These are phyloP conservation scores for Metridium senile DNA, from an alignment of 92 coral and sea anemone species.

Conservation along the genomic window DNA sequence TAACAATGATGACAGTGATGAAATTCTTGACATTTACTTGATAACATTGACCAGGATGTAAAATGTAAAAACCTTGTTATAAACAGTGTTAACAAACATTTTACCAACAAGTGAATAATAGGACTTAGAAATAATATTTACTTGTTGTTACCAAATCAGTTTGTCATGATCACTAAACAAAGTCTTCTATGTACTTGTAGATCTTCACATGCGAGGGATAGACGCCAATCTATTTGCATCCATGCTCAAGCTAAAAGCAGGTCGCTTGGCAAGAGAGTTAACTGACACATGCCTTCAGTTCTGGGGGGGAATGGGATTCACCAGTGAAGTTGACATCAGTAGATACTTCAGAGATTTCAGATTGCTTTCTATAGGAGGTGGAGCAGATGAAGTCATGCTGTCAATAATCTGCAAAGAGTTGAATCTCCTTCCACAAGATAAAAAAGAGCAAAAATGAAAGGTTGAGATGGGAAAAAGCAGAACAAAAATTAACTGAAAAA, in stretches of 20 bases:
- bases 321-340: constrained; percentile 83
- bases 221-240: constrained; percentile 91
- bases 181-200: no score
- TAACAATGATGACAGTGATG: no score
- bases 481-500: no score
- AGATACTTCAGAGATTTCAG: constrained; percentile 86
- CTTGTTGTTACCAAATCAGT: no score
- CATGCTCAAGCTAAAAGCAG: constrained; percentile 94
- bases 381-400: constrained; percentile 99
- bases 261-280: constrained; percentile 85
- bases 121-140: no score
- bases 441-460: not conserved
- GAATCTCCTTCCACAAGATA: constrained; percentile 61
- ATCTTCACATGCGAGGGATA: constrained; percentile 79
- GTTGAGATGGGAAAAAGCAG: not conserved
- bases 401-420: constrained; percentile 90
- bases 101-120: no score
- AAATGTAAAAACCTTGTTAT: no score
- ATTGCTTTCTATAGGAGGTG: constrained; percentile 92
- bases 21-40: no score
- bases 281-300: constrained; percentile 93
- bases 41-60: no score
- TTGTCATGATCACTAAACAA: no score
- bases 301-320: constrained; percentile 99
- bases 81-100: no score